Evolutionary conservation across 2,888 invertebrate species (phyloP), one percentile per base, ranked within the genome.

Genomic region (Orthosia incerta): DNA sequence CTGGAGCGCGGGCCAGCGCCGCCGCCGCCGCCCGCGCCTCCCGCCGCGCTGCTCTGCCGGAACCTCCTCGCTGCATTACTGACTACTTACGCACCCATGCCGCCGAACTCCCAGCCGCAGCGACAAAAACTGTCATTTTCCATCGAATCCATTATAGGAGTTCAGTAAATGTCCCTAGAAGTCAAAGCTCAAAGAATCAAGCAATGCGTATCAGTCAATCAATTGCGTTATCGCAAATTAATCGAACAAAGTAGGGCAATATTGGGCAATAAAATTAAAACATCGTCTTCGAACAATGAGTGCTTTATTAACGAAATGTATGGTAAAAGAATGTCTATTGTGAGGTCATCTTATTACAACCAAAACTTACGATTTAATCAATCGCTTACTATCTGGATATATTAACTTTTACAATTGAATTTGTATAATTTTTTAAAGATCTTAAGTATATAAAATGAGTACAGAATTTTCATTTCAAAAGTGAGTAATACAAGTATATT

Each of bases 141-240:
- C 16, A 97, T 97, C n/a, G 97, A 97, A 89, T 97, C 97, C n/a
- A 97, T 97, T 78, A 97, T 97, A 81, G 97, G 97, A n/a, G 95
- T 97, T 50, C 96, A 97, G 86, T 97, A 93, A 74, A 20, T 45
- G 13, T 13, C 18, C n/a, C 20, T 15, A 5, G 11, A 60, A 18
- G 20, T n/a, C 18, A 26, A 12, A 26, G 39, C 16, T 51, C n/a
- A 55, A 50, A n/a, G 3, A 45, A n/a, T 45, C 4, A 46, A 46
- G 3, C 13, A 20, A 9, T 75, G 31, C 48, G 11, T 31, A 31
- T 31, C 13, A 18, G 48, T 39, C 45, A 5, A 23, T 15, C n/a
- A 11, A 63, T 74, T 26, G 18, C 31, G 3, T 5, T 64, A 20
- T 50, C 18, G 65, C 12, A 4, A 50, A 15, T n/a, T 66, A 45